phyloP scores from a whole-genome alignment of 2,113 vertebrate genomes.

The Lophochroa leadbeateri region DNA sequence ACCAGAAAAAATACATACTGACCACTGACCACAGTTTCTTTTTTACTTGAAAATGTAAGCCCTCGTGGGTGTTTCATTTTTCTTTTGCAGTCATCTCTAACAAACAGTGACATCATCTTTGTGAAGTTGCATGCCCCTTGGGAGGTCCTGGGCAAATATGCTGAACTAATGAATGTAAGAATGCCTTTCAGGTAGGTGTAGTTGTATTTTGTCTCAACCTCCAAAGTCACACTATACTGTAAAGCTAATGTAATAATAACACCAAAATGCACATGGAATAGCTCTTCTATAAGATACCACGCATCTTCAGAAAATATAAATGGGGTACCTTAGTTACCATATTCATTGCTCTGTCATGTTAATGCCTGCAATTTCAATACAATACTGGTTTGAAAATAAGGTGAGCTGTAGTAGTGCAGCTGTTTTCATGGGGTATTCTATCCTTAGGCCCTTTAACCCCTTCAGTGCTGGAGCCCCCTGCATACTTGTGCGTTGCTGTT shows the following conservation, averaged over 20 bases:
- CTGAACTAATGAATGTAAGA: slow-evolving; percentile 94
- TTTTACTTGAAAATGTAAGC: neutral
- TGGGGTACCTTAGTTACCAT: neutral
- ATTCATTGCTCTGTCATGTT: slow-evolving; percentile 9
- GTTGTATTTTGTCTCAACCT: neutral
- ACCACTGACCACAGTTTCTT: neutral
- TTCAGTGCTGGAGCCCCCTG: slow-evolving; percentile 73
- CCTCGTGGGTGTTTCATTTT: slow-evolving; percentile 54
- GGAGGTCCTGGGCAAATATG: slow-evolving; percentile 94
- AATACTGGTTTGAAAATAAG: slow-evolving; percentile 43
- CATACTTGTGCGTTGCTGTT: slow-evolving; percentile 74
- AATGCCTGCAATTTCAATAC: slow-evolving; percentile 17
- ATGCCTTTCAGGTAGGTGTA: slow-evolving; percentile 94
- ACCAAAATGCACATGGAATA: neutral
- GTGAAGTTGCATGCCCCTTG: slow-evolving; percentile 93
- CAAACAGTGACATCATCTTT: slow-evolving; percentile 92
- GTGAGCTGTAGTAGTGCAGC: slow-evolving; percentile 54
- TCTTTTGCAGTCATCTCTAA: slow-evolving; percentile 86
- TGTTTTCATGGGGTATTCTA: slow-evolving; percentile 72
- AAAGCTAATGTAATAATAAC: neutral
- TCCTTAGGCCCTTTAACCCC: slow-evolving; percentile 73
- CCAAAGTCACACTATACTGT: neutral
- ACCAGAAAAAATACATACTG: neutral
- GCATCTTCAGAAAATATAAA: neutral
- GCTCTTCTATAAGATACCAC: neutral